phyloP scores from a whole-genome alignment of 2,888 invertebrate genomes.

The Agriopis leucophaearia region DNA sequence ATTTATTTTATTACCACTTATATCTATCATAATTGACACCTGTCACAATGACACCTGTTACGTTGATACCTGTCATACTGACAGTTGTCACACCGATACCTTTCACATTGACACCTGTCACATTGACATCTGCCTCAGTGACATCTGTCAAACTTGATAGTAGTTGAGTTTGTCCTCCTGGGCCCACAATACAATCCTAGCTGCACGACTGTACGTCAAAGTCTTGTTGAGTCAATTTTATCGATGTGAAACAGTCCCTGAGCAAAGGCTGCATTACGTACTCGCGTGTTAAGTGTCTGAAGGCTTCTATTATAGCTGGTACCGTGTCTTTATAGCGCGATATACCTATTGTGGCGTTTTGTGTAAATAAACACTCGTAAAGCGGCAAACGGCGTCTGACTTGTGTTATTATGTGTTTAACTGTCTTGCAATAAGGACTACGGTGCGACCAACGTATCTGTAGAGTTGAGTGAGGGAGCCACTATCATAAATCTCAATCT shows the following conservation, averaged over 20 bases:
- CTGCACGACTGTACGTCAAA: constrained; percentile 41
- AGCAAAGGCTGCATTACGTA: constrained; percentile 52
- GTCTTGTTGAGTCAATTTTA: constrained; percentile 53
- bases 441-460: background rate
- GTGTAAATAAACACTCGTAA: constrained; percentile 55
- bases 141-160: background rate
- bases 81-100: no score
- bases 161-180: background rate
- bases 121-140: no score
- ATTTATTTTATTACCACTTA: no score
- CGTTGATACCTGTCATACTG: no score
- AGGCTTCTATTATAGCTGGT: constrained; percentile 59
- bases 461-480: background rate
- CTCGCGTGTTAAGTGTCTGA: constrained; percentile 54
- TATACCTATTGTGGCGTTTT: constrained; percentile 50
- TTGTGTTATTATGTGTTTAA: constrained; percentile 49
- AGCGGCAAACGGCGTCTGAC: constrained; percentile 43
- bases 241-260: constrained; percentile 56
- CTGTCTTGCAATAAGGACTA: constrained; percentile 47
- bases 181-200: background rate
- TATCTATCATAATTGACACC: background rate
- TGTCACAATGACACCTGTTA: no score
- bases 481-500: background rate
- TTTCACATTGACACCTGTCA: no score
- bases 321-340: constrained; percentile 57